Conservation (phyloP, 2,797 vertebrate species). For the Carcharodon carcharias region DNA sequence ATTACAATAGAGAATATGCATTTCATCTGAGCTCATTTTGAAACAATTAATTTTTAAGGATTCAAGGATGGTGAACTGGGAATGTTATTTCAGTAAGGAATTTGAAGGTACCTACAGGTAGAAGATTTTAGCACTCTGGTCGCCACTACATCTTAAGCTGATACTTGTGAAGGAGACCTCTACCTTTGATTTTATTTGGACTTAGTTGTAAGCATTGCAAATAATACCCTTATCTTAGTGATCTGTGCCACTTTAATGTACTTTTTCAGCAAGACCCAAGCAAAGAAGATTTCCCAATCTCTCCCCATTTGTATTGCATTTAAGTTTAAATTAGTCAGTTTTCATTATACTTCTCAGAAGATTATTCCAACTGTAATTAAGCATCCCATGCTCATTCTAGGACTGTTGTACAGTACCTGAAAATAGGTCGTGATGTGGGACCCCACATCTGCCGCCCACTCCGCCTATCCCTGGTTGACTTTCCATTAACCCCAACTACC, state of each 20-base stretch:
- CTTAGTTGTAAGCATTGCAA: neutral
- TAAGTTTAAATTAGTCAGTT: neutral
- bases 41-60: neutral
- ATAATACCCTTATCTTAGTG: neutral
- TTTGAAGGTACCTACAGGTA: neutral
- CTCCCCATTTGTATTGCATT: no score
- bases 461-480: no score
- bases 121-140: neutral
- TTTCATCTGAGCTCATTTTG: constrained; percentile 4
- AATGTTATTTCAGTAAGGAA: neutral
- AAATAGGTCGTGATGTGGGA: no score
- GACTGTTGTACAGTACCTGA: no score
- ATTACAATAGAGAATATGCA: neutral
- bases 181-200: neutral
- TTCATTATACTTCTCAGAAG: neutral
- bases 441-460: no score
- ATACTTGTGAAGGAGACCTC: neutral
- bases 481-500: no score
- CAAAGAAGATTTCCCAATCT: neutral
- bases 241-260: neutral
- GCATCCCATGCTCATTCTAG: no score
- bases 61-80: neutral
- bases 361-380: neutral
- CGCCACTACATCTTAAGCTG: no score
- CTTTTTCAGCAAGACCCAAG: neutral